Percentiles rank a stretch among this genome's conserved stretches.
Evolutionary conservation across 2,888 invertebrate species (phyloP).

Genomic region (Thereva unica): DNA sequence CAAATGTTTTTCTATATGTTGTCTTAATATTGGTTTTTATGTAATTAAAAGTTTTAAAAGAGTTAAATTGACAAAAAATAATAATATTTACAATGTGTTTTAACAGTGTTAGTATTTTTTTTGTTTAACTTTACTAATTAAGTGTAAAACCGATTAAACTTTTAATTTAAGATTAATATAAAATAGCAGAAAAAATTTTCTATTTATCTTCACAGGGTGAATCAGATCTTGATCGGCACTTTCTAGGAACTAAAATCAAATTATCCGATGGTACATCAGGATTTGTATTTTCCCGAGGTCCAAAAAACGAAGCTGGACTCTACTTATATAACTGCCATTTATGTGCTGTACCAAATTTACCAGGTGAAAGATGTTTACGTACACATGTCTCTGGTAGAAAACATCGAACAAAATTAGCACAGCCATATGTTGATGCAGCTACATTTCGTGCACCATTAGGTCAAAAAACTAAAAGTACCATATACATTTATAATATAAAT

Average conservation of each 20-base stretch:
- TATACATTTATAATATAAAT: background rate
- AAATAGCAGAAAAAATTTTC: background rate
- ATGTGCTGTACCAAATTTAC: conserved; percentile 57
- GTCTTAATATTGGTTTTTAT: no score
- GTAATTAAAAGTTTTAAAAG: no score
- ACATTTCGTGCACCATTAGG: conserved; percentile 42
- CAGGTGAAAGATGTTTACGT: conserved; percentile 44
- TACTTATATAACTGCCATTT: conserved; percentile 62
- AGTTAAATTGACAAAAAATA: no score
- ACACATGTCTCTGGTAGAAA: conserved; percentile 46
- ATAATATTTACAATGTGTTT: no score
- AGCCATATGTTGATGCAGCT: conserved; percentile 41
- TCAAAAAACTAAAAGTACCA: conserved; percentile 42
- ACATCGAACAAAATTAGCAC: conserved; percentile 45
- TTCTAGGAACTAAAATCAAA: conserved; percentile 44
- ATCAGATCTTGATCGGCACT: conserved; percentile 44
- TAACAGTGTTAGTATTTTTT: no score
- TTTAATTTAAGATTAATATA: no score
- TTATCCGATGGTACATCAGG: conserved; percentile 59
- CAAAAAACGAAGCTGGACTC: conserved; percentile 58
- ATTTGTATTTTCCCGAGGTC: conserved; percentile 60
- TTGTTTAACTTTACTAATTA: no score
- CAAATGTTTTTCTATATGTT: no score
- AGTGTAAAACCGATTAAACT: no score
- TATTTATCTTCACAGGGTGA: conserved; percentile 39